Conservation (phyloP, 2,797 vertebrate genomes). For the Periophthalmus magnuspinnatus region DNA sequence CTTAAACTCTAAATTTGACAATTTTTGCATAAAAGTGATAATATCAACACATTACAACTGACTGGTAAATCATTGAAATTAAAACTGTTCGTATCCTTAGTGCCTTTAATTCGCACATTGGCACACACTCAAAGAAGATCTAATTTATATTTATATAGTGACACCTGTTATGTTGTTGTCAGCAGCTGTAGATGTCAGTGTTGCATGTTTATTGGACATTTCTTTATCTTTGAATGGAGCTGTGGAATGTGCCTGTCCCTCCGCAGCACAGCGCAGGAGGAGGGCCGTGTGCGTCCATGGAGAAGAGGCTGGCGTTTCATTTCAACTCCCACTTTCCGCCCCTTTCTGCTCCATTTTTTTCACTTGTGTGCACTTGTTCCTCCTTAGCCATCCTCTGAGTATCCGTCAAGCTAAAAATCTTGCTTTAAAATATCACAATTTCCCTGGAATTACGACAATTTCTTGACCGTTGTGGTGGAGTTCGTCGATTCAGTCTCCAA, state of each 20-base stretch:
- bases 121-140: not conserved
- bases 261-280: slow-evolving; percentile 1
- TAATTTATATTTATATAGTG: not conserved
- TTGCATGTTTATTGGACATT: not conserved
- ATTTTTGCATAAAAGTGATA: too few relatives aligned
- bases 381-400: slow-evolving; percentile 28
- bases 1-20: too few relatives aligned
- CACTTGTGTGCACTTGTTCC: slow-evolving; percentile 52
- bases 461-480: not conserved
- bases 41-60: too few relatives aligned
- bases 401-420: not conserved
- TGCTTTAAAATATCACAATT: not conserved
- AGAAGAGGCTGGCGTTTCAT: slow-evolving; percentile 37
- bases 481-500: not conserved
- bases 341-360: slow-evolving; percentile 21
- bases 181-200: not conserved
- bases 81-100: too few relatives aligned
- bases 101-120: not conserved
- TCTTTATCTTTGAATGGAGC: slow-evolving; percentile 9
- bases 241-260: slow-evolving; percentile 41
- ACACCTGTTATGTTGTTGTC: not conserved
- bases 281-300: slow-evolving; percentile 21
- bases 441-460: too few relatives aligned
- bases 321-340: slow-evolving; percentile 15
- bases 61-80: too few relatives aligned